These are phyloP conservation scores for Melitaea athalia DNA, from an alignment of 2,888 invertebrate species.

Conservation along the genomic window DNA sequence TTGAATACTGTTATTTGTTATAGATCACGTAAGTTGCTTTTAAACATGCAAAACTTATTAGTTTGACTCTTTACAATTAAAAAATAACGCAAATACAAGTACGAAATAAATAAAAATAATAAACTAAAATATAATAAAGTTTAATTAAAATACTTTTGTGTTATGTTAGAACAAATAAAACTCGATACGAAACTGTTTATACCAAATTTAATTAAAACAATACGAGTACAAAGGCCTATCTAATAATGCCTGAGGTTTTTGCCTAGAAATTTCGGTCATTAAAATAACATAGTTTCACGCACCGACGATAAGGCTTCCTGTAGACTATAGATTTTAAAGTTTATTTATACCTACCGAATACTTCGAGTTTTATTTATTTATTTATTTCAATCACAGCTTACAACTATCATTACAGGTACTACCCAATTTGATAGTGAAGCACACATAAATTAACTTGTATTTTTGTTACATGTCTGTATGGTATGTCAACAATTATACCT, in stretches of 20 bases:
- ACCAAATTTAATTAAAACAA: constrained; percentile 9
- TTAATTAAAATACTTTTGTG: not conserved
- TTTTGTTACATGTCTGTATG: no score
- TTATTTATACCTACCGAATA: not conserved
- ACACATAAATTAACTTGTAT: no score
- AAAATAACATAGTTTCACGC: constrained; percentile 74
- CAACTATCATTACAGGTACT: no score
- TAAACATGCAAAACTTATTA: not conserved
- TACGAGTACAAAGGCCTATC: constrained; percentile 18
- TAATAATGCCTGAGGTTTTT: constrained; percentile 39
- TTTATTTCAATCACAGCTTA: no score
- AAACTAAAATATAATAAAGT: not conserved
- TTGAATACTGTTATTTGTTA: no score
- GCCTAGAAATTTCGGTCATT: constrained; percentile 63
- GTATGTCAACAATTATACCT: no score
- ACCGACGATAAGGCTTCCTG: constrained; percentile 58
- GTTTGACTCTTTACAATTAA: no score
- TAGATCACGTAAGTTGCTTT: not conserved
- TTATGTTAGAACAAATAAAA: not conserved
- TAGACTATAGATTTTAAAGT: not conserved
- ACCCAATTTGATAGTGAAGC: no score
- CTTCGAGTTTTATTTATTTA: no score
- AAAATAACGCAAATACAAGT: no score
- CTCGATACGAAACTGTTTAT: constrained; percentile 7
- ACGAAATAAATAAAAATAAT: not conserved